Evolutionary conservation across 2,113 vertebrate species (phyloP).

Genomic region (Sapayoa aenigma): DNA sequence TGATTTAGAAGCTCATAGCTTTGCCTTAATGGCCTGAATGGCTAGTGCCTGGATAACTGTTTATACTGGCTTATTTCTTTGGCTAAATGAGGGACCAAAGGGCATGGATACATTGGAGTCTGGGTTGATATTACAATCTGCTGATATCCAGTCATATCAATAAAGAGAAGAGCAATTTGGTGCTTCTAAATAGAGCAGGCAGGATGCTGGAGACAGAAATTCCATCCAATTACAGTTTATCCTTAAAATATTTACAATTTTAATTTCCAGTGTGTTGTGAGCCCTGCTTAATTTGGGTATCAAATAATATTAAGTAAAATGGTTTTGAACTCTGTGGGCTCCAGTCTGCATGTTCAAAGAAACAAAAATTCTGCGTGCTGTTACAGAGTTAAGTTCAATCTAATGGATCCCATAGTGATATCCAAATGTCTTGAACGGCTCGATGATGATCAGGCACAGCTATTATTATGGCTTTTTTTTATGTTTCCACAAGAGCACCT

Average conservation of each 20-base stretch:
- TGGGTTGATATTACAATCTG: background rate
- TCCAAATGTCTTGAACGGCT: background rate
- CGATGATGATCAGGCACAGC: rapidly evolving
- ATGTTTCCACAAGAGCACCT: background rate
- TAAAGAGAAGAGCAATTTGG: background rate
- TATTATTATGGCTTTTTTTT: rapidly evolving
- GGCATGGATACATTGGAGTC: no score
- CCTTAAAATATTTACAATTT: background rate
- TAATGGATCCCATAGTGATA: rapidly evolving
- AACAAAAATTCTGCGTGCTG: background rate
- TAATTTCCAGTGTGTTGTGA: background rate
- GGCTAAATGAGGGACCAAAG: background rate
- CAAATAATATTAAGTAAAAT: background rate
- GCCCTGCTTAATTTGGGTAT: background rate
- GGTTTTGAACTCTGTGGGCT: background rate
- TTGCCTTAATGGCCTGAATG: background rate
- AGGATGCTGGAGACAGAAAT: background rate
- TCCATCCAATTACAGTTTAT: background rate
- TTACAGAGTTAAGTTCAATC: background rate
- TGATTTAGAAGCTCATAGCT: background rate
- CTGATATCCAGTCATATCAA: background rate
- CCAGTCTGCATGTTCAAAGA: background rate
- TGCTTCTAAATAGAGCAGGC: background rate
- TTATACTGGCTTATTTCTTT: background rate
- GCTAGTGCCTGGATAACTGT: background rate